Evolutionary conservation across 1,140 invertebrate species (phyloP), one percentile per base, ranked within the genome.

Genomic region (Zaprionus inermis): DNA sequence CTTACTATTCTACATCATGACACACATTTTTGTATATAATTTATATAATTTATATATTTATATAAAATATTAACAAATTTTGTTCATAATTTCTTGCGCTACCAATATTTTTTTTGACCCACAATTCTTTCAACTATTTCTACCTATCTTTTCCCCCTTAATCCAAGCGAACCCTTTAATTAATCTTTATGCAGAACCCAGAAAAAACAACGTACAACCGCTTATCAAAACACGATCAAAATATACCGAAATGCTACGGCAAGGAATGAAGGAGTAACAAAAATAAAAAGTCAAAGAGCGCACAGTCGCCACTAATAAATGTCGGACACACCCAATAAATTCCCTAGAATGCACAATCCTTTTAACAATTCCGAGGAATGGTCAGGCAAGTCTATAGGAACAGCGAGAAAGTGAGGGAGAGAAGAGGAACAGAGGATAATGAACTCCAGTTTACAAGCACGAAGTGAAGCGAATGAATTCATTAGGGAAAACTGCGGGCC

Each of bases 381-480:
- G 44, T 49, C 44, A 49, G 44, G 44, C 4, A 5, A 4, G 3
- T 28, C 6, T 10, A 11, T 7, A 46, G 16, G 3, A 22, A 49
- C 4, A 49, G 11, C 2, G 61, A 66, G 14, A 16, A 10, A n/a
- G 12, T 12, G 4, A 5, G 49, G 22, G 24, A 49, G n/a, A 11
- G 22, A 0, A 14, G 6, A 6, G 10, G 0, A 10, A 18, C 7
- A 55, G 54, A 78, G 84, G 84, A 89, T 89, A 89, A 89, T 89
- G 84, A 89, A 89, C 84, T 78, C 84, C 70, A 78, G 72, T 79
- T 82, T 88, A 88, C 65, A 70, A 73, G 77, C 84, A 67, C 81
- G 89, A 83, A 88, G 74, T 88, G 84, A 89, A 89, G 74, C 80
- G 80, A 89, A 89, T 89, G 84, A 89, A 89, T 89, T 89, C 84